These are phyloP conservation scores for Hippolais icterina DNA, from an alignment of 2,113 vertebrate species.

Conservation along the genomic window DNA sequence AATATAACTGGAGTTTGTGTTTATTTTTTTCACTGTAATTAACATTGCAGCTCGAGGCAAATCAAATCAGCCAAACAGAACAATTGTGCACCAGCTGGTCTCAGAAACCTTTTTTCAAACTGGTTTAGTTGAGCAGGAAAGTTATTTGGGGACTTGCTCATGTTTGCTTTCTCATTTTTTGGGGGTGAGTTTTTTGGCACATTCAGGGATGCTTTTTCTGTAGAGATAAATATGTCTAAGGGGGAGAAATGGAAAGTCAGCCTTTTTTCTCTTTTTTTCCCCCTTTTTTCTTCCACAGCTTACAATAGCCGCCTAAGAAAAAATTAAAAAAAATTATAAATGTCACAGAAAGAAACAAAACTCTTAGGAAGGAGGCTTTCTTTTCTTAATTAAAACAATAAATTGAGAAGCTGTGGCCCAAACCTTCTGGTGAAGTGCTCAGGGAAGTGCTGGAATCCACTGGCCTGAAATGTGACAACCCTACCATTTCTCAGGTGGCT, in stretches of 20 bases:
- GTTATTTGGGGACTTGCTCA: neutral
- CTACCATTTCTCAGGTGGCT: neutral
- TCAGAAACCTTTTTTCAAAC: neutral
- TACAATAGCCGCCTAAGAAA: neutral
- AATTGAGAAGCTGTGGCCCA: neutral
- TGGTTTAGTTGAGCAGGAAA: neutral
- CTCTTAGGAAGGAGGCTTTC: neutral
- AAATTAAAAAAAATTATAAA: neutral
- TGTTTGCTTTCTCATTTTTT: neutral
- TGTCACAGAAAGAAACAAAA: neutral
- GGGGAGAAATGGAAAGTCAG: neutral
- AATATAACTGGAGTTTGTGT: neutral
- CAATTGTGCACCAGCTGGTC: neutral
- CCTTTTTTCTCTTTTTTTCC: neutral
- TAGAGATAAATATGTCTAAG: neutral
- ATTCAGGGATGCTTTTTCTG: neutral
- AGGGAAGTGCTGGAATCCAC: neutral
- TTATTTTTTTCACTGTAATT: conserved; percentile 24
- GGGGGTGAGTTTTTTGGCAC: neutral
- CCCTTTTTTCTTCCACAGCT: neutral
- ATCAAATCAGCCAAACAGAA: conserved; percentile 19
- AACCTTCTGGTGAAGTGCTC: neutral
- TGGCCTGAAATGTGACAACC: neutral
- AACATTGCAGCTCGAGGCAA: neutral
- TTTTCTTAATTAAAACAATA: neutral